Conservation (phyloP, 2,797 vertebrate genomes). For the Anisognathus igniventris region DNA sequence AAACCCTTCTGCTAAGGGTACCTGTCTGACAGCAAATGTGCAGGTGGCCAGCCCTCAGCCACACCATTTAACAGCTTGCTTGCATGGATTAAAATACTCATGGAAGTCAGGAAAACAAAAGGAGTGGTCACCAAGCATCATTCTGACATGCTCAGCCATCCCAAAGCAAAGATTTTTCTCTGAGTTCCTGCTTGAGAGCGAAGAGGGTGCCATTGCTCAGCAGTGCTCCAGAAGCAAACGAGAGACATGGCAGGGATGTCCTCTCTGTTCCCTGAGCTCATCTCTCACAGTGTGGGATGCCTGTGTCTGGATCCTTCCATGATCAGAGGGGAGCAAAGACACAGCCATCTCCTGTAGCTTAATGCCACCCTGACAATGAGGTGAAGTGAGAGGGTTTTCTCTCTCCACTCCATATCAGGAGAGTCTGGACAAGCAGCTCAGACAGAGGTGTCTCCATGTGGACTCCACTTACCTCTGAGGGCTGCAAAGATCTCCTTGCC, state of each 20-base stretch:
- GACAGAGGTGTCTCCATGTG: fast-evolving
- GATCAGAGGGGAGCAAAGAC: neutral
- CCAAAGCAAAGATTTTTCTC: neutral
- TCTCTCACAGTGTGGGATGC: neutral
- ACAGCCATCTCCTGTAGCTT: neutral
- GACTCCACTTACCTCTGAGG: neutral
- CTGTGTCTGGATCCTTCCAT: neutral
- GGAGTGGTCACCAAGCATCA: neutral
- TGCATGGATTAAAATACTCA: neutral
- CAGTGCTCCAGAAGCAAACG: neutral
- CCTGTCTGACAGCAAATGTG: neutral
- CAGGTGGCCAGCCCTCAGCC: neutral
- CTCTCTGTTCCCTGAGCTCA: neutral
- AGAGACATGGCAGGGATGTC: neutral
- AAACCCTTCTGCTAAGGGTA: neutral
- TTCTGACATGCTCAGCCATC: neutral
- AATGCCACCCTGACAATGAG: neutral
- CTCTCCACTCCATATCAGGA: neutral
- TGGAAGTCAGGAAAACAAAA: neutral
- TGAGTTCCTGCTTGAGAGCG: neutral
- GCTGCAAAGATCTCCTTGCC: neutral
- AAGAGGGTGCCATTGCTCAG: neutral
- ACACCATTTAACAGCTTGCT: neutral
- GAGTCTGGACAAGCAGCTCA: neutral
- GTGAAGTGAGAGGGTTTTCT: neutral